Percentiles rank a stretch among this genome's conserved stretches.
Evolutionary conservation across 53 echinoderm and acorn worm species (phyloP).

Genomic region (Hippasteria phrygiana): DNA sequence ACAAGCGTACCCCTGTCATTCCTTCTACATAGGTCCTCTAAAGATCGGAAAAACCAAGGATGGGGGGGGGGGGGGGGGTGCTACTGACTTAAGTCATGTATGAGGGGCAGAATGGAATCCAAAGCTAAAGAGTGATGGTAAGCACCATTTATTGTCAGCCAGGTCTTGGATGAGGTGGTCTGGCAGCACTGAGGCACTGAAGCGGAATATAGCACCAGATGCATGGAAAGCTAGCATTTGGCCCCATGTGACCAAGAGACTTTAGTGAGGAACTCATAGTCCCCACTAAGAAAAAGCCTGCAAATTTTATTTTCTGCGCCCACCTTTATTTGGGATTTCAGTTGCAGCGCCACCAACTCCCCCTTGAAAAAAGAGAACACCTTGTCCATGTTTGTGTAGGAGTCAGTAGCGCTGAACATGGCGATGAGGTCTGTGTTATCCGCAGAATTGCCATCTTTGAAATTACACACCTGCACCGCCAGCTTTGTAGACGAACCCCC

Average conservation of each 20-base stretch:
- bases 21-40: conserved; percentile 53
- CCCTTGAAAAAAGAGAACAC: not conserved
- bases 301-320: conserved; percentile 1
- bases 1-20: conserved; percentile 48
- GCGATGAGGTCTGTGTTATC: not conserved
- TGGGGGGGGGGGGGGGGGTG: conserved; percentile 35
- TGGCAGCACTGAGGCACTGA: not conserved
- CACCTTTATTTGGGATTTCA: not conserved
- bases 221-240: not conserved
- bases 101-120: not conserved
- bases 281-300: conserved; percentile 7
- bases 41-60: conserved; percentile 33
- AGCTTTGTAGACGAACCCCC: not conserved
- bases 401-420: not conserved
- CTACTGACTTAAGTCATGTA: conserved; percentile 3
- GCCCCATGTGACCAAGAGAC: not conserved
- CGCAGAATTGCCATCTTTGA: not conserved
- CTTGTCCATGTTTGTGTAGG: not conserved
- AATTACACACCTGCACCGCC: not conserved
- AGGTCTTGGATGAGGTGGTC: conserved; percentile 12
- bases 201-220: not conserved
- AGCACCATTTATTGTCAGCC: not conserved
- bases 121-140: conserved; percentile 1
- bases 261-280: conserved; percentile 14
- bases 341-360: not conserved